A percentile compares a stretch with the other conserved stretches of the same genome.
Conservation (phyloP, 2,888 invertebrate species). For the Kryphioiulus occultus region DNA sequence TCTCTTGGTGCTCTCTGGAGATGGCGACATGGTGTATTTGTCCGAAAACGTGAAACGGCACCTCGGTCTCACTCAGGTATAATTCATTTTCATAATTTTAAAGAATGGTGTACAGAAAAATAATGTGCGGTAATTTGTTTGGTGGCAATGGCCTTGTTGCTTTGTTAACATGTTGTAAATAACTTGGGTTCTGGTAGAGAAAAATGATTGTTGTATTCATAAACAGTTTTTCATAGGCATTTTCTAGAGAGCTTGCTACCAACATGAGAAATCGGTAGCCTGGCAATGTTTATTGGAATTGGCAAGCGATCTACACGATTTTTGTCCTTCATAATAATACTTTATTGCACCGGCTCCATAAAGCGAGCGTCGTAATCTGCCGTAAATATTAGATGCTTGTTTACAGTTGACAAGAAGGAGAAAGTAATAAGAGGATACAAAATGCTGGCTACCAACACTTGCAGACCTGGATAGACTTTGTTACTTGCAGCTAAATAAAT, state of each 20-base stretch:
- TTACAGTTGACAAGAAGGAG: not conserved
- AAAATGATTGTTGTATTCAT: not conserved
- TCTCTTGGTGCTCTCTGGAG: slow-evolving; percentile 82
- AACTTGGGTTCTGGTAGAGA: not conserved
- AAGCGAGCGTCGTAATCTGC: not conserved
- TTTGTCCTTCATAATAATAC: not conserved
- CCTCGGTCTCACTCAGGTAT: slow-evolving; percentile 91
- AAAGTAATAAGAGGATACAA: slow-evolving; percentile 4
- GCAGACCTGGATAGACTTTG: not conserved
- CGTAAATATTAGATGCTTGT: not conserved
- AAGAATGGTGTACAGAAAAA: not conserved
- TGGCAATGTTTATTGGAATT: not conserved
- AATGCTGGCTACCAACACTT: not conserved
- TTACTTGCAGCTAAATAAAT: not conserved
- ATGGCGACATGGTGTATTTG: slow-evolving; percentile 90
- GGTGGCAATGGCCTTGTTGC: not conserved
- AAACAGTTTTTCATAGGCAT: not conserved
- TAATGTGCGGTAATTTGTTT: not conserved
- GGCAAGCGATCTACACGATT: not conserved
- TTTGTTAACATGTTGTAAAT: not conserved
- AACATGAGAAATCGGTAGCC: not conserved
- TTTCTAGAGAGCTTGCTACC: not conserved
- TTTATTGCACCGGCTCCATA: not conserved
- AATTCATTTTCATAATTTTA: not conserved
- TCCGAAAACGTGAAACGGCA: slow-evolving; percentile 90